Conservation (phyloP, 2,113 vertebrate species). For the Cathartes aura region DNA sequence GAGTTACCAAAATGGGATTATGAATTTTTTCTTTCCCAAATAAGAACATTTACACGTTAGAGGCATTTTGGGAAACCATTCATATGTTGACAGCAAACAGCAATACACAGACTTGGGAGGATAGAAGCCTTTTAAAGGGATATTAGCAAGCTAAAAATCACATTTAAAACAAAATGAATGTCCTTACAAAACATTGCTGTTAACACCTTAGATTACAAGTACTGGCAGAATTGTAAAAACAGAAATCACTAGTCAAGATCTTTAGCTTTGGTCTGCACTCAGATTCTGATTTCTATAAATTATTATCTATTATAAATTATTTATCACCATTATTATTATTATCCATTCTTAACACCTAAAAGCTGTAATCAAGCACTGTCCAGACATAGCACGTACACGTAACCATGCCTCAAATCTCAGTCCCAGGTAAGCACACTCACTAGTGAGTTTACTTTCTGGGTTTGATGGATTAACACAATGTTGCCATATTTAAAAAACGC, state of each 20-base stretch:
- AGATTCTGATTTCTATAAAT: background rate
- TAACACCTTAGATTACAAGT: background rate
- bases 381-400: background rate
- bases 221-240: background rate
- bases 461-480: background rate
- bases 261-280: background rate
- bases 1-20: constrained; percentile 21
- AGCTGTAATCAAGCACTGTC: background rate
- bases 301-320: background rate
- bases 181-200: background rate
- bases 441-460: background rate
- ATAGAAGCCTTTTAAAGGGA: constrained; percentile 34
- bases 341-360: background rate
- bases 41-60: background rate
- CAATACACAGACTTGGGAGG: background rate
- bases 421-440: background rate
- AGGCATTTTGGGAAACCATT: constrained; percentile 21
- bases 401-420: background rate
- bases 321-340: background rate
- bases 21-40: background rate
- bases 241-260: background rate
- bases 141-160: constrained; percentile 22
- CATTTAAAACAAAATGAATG: background rate
- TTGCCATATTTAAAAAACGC: background rate
- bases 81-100: background rate